Evolutionary conservation across 1,140 invertebrate genomes (phyloP).

Genomic region (Orchestia grillus): DNA sequence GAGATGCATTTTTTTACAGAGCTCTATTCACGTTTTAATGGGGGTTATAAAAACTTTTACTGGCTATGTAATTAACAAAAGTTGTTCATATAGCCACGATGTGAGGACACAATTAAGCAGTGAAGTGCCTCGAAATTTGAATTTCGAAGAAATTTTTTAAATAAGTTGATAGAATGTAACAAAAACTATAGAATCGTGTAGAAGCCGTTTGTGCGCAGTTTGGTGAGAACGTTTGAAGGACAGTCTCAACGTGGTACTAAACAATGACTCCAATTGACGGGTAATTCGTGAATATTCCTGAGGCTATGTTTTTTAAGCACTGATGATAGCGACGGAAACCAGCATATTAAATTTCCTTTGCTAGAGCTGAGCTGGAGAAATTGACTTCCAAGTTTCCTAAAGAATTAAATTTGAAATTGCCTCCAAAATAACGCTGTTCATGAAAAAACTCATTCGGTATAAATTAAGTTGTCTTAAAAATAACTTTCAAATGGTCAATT

Average conservation of each 20-base stretch:
- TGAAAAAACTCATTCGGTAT: too few species aligned
- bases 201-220: background rate
- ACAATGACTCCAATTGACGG: background rate
- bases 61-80: conserved; percentile 14
- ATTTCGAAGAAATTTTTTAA: background rate
- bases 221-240: background rate
- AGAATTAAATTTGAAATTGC: too few species aligned
- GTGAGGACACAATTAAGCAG: background rate
- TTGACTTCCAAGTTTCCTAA: too few species aligned
- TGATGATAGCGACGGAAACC: too few species aligned
- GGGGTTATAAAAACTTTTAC: background rate
- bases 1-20: background rate
- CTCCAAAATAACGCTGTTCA: too few species aligned
- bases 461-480: too few species aligned
- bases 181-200: background rate
- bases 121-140: background rate
- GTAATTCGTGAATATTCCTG: background rate
- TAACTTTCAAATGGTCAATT: too few species aligned
- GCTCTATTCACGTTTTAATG: background rate
- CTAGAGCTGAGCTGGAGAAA: too few species aligned
- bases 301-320: too few species aligned
- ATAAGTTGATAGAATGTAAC: background rate
- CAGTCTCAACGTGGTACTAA: background rate
- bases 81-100: background rate
- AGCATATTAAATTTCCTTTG: too few species aligned